Evolutionary conservation across 2,797 vertebrate species (phyloP), one percentile per base, ranked within the genome.

Genomic region (Dromococcyx pavoninus): DNA sequence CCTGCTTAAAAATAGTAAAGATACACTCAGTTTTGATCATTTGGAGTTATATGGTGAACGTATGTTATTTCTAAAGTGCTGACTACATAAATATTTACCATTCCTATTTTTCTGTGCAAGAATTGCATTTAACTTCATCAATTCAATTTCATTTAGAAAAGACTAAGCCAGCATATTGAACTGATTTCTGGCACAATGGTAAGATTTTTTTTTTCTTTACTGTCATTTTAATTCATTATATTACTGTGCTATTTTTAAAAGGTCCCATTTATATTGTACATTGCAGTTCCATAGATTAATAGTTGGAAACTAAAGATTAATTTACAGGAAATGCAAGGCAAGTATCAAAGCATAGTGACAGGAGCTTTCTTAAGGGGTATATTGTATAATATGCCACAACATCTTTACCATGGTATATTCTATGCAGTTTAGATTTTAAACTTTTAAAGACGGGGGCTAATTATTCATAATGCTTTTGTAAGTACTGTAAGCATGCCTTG

Each of bases 191-290:
- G 93, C 94, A 91, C 88, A 91, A 88, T 35, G 5, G 86, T 84
- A 88, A 71, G 86, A 61, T 58, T 92, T 88, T 92, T 88, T 88
- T 86, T 84, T 95, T 84, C 90, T 92, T 86, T 94, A 87, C 88
- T 97, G 95, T 95, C 88, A 94, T 96, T 95, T 95, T 93, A 96
- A 93, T 97, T 95, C 95, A 91, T 96, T 96, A 97, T 92, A 91
- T 88, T 87, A 77, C 83, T 73, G 75, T 91, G 88, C 72, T 96
- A 83, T 96, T 97, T 96, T 90, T 71, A 95, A 96, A 93, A 89
- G 87, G 66, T 96, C 90, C 62, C 88, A 96, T 97, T 97, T 97
- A 94, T 95, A 95, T 96, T 94, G 81, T 71, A 92, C 88, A 80
- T 80, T 93, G 87, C 89, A 78, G 93, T 84, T 92, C 89, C 82